These are phyloP conservation scores for Apamea sordens DNA, from an alignment of 2,888 invertebrate genomes.

Conservation along the genomic window DNA sequence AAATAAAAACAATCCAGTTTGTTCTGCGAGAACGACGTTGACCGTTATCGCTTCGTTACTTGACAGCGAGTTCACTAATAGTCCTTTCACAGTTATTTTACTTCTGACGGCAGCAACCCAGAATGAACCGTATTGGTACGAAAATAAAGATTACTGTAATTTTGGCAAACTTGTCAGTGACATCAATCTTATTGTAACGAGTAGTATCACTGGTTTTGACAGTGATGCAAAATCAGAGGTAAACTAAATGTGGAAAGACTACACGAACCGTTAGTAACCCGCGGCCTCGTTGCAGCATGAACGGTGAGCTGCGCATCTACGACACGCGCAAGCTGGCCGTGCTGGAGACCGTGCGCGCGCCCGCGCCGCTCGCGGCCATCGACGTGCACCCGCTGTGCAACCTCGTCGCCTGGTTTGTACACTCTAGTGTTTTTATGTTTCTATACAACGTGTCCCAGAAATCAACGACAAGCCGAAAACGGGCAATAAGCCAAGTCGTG, in stretches of 20 bases:
- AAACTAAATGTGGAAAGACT: not conserved
- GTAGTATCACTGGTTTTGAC: not conserved
- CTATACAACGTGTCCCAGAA: too few relatives aligned
- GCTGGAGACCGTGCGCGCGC: slow-evolving; percentile 92
- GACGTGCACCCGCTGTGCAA: slow-evolving; percentile 95
- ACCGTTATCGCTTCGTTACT: not conserved
- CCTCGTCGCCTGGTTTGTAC: slow-evolving; percentile 94
- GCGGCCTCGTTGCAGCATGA: slow-evolving; percentile 85
- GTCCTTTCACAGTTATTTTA: not conserved
- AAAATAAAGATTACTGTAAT: not conserved
- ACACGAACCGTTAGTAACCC: too few relatives aligned
- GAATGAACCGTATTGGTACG: too few relatives aligned
- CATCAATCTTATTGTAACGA: not conserved
- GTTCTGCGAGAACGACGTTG: not conserved
- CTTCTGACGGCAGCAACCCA: not conserved
- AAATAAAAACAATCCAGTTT: not conserved
- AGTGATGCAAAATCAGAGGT: not conserved
- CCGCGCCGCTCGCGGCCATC: slow-evolving; percentile 95
- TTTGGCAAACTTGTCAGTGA: not conserved
- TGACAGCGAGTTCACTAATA: not conserved
- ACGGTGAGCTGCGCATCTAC: slow-evolving; percentile 94
- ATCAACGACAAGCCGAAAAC: too few relatives aligned
- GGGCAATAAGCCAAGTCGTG: too few relatives aligned
- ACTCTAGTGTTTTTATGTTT: not conserved
- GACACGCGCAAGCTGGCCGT: slow-evolving; percentile 92